These are phyloP conservation scores for Manis javanica DNA, from an alignment of 2,797 vertebrate species.

Conservation along the genomic window DNA sequence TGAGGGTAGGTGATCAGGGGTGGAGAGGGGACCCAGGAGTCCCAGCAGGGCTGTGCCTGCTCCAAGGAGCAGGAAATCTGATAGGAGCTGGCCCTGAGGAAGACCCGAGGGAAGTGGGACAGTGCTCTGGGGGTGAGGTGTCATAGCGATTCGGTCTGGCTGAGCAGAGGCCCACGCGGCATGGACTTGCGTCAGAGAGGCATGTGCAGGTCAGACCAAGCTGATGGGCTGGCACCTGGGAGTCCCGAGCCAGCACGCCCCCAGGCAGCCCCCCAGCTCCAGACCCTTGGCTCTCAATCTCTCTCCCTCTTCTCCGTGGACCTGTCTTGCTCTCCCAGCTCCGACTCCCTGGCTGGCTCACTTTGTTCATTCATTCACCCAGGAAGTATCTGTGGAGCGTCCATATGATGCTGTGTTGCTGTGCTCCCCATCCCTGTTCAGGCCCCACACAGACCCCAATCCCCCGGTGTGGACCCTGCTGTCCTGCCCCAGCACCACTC, in stretches of 20 bases:
- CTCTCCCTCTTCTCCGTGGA: not conserved
- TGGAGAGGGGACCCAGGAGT: not conserved
- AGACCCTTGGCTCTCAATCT: fast-evolving
- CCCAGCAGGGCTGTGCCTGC: not conserved
- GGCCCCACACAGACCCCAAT: fast-evolving
- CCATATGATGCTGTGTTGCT: too few species aligned
- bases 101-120: fast-evolving
- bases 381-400: fast-evolving
- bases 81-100: too few species aligned
- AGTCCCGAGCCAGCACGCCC: fast-evolving
- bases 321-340: too few species aligned
- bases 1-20: too few species aligned
- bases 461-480: fast-evolving
- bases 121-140: fast-evolving
- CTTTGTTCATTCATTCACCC: not conserved
- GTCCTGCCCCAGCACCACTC: too few species aligned
- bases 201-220: not conserved
- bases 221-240: fast-evolving
- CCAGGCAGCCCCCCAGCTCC: fast-evolving
- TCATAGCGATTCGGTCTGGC: fast-evolving
- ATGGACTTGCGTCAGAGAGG: not conserved
- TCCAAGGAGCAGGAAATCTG: not conserved
- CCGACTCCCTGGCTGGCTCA: not conserved
- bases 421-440: not conserved
- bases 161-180: fast-evolving